Evolutionary conservation across 2,113 vertebrate species (phyloP), one percentile per base, ranked within the genome.

Genomic region (Brienomyrus brachyistius): DNA sequence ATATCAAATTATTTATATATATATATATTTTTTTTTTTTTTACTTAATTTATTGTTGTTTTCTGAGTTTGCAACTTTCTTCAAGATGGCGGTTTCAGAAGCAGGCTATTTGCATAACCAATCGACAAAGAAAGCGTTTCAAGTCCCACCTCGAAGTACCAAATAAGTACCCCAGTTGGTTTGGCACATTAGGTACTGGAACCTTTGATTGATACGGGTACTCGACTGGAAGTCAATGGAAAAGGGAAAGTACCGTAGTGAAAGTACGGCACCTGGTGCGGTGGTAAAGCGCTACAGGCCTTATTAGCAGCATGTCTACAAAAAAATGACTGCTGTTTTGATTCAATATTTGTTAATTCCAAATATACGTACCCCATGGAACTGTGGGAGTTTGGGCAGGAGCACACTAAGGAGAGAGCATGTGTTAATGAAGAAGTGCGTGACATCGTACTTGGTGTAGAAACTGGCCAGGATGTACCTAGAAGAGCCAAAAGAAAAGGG

Each of bases 281-380:
- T n/a, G 56, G 56, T n/a, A n/a, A 62, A n/a, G 56, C 23, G n/a
- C 56, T n/a, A 62, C 9, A 21, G 56, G 56, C 23, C 56, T 21
- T 62, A 9, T 47, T 40, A 88, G 85, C 59, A 80, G 59, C 91
- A 1, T 90, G 87, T 91, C 91, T 89, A 90, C 45, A 62, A 43
- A 88, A 90, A 90, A 35, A 6, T 1, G 45, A 89, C 35, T 54
- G 47, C 87, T 93, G 91, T 89, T 86, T 88, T 50, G 56, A 88
- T 47, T 98, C 94, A 98, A 94, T 99, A 99, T 92, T 97, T 97
- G 93, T 98, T 99, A 94, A 99, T 98, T 88, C 98, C 98, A 91
- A 98, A 99, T 93, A 98, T 94, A 62, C 97, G 96, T 88, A 99
- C 98, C 19, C 98, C 97, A 0, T 98, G 97, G 93, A 99, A 97